Conservation (phyloP, 2,113 vertebrate genomes). For the Ammospiza caudacuta region DNA sequence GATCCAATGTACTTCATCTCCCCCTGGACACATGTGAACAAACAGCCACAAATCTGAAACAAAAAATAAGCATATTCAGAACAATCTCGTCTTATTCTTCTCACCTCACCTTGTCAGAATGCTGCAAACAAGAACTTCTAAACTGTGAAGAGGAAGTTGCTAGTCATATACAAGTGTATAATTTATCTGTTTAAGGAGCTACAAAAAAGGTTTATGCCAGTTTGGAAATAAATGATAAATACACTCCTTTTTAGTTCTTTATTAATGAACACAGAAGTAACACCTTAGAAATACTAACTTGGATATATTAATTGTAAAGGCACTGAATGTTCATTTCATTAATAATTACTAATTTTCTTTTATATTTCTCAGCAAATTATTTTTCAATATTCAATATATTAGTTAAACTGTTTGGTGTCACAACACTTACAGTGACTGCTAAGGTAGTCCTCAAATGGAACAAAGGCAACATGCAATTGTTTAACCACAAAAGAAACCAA, state of each 20-base stretch:
- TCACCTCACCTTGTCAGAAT: neutral
- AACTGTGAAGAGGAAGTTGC: neutral
- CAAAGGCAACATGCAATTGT: neutral
- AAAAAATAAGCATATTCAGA: conserved; percentile 31
- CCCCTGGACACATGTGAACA: conserved; percentile 75
- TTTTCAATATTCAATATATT: neutral
- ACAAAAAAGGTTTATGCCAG: neutral
- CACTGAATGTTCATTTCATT: neutral
- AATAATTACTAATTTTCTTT: neutral
- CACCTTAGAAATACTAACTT: neutral
- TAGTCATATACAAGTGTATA: neutral
- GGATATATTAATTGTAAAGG: neutral
- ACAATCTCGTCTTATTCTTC: neutral
- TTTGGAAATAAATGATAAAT: neutral
- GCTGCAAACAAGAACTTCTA: neutral
- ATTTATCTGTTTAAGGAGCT: neutral
- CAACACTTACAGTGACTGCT: neutral
- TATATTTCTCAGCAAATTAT: neutral
- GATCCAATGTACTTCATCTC: conserved; percentile 81
- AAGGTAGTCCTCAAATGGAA: neutral
- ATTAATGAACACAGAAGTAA: neutral
- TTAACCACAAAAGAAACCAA: neutral
- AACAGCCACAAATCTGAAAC: conserved; percentile 77
- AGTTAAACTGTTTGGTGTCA: neutral
- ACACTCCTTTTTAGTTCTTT: neutral